Conservation (phyloP, 2,113 vertebrate species). For the Grantiella picta region DNA sequence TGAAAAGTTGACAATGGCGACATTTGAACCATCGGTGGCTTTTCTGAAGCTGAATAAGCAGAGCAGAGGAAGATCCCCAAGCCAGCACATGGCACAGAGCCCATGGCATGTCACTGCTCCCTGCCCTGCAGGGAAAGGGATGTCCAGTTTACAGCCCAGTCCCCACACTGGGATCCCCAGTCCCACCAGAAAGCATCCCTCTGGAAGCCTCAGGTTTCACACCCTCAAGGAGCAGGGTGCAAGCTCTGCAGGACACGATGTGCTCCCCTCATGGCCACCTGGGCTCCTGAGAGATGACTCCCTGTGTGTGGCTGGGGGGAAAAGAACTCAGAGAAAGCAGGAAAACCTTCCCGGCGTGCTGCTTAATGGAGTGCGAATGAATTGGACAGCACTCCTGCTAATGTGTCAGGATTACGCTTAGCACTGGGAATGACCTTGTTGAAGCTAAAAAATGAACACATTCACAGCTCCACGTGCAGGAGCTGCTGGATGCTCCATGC, state of each 20-base stretch:
- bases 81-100: accelerated
- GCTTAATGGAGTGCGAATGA: constrained; percentile 47
- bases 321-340: background rate
- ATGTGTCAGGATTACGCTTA: background rate
- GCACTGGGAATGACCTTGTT: constrained; percentile 52
- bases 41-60: background rate
- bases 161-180: background rate
- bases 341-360: background rate
- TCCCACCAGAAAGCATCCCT: accelerated
- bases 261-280: background rate
- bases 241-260: background rate
- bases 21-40: background rate
- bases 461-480: background rate
- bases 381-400: constrained; percentile 27
- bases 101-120: background rate
- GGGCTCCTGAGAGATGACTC: background rate
- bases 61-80: background rate
- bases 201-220: background rate
- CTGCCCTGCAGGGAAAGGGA: background rate
- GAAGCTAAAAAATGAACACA: constrained; percentile 8
- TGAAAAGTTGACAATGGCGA: accelerated
- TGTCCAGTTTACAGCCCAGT: background rate
- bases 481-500: background rate
- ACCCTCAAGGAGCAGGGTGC: background rate
- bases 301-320: background rate